Evolutionary conservation across 2,113 vertebrate genomes (phyloP).

Genomic region (Globicephala melas): DNA sequence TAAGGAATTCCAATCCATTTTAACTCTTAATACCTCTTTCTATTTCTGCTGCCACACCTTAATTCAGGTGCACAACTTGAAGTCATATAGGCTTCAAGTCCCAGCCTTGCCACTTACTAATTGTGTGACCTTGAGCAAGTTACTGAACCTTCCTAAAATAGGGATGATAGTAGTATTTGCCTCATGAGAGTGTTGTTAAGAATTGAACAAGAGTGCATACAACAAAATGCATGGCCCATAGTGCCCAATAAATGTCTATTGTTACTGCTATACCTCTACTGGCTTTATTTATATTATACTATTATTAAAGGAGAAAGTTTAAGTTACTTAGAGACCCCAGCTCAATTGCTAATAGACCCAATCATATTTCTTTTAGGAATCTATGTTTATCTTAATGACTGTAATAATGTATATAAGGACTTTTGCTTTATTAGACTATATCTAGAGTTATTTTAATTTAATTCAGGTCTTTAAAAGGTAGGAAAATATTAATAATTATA

Average conservation of each 20-base stretch:
- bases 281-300: constrained; percentile 35
- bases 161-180: neutral
- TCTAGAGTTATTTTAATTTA: neutral
- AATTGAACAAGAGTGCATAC: neutral
- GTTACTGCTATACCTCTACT: neutral
- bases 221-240: neutral
- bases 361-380: neutral
- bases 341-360: neutral
- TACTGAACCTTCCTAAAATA: neutral
- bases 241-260: neutral
- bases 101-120: neutral
- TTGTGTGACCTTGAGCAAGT: neutral
- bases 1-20: neutral
- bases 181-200: neutral
- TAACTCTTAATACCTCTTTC: neutral
- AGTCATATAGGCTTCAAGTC: neutral
- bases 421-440: neutral
- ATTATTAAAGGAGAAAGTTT: constrained; percentile 21
- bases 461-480: neutral
- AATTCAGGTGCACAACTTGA: neutral
- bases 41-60: neutral
- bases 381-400: neutral
- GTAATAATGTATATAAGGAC: neutral
- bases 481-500: neutral
- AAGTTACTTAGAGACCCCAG: neutral